Conservation (phyloP, 2,888 invertebrate genomes). For the Leucania comma region DNA sequence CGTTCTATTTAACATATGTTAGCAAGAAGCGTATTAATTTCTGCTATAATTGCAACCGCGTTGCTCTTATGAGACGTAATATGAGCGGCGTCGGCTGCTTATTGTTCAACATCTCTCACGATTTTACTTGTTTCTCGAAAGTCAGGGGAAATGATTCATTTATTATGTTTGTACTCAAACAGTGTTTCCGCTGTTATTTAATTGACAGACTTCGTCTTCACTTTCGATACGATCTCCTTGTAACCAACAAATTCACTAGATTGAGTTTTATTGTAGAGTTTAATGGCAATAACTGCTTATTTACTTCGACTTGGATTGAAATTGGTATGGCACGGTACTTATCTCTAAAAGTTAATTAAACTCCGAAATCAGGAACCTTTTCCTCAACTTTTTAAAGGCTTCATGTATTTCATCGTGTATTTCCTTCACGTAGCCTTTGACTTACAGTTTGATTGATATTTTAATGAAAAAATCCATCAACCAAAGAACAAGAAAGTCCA, state of each 20-base stretch:
- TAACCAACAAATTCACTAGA: slow-evolving; percentile 49
- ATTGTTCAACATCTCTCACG: slow-evolving; percentile 85
- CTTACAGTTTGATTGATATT: background rate
- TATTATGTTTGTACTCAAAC: slow-evolving; percentile 67
- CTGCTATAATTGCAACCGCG: slow-evolving; percentile 54
- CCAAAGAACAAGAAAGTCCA: slow-evolving; percentile 4
- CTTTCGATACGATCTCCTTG: slow-evolving; percentile 61
- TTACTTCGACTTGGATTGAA: slow-evolving; percentile 33
- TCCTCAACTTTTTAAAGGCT: slow-evolving; percentile 2
- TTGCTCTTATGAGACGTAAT: slow-evolving; percentile 64
- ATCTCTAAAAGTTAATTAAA: slow-evolving; percentile 19
- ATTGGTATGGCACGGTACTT: slow-evolving; percentile 23
- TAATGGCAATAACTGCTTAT: slow-evolving; percentile 29
- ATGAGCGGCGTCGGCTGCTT: slow-evolving; percentile 65
- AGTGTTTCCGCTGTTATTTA: slow-evolving; percentile 69
- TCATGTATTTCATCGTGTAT: background rate
- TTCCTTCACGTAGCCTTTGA: background rate
- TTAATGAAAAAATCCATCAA: background rate
- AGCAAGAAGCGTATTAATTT: slow-evolving; percentile 55
- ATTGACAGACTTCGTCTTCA: slow-evolving; percentile 63
- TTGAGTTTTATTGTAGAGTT: slow-evolving; percentile 40
- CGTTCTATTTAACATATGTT: slow-evolving; percentile 62
- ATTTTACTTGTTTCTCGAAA: slow-evolving; percentile 86
- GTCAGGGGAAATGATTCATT: slow-evolving; percentile 82
- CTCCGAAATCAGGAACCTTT: slow-evolving; percentile 7